Conservation (phyloP, 1,140 invertebrate species). For the Euglossa dilemma region DNA sequence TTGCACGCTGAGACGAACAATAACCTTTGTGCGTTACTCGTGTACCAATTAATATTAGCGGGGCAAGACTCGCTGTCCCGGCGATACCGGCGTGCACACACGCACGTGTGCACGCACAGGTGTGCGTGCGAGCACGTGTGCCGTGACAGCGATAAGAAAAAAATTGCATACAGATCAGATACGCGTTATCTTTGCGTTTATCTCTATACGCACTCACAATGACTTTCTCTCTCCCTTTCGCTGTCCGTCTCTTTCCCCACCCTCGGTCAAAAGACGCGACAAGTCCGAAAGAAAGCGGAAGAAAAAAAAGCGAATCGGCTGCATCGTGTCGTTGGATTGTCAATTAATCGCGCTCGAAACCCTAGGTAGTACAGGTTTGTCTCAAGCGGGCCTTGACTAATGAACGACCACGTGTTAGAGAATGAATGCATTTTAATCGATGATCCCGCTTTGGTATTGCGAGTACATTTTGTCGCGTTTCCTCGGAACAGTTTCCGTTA, state of each 20-base stretch:
- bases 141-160: constrained; percentile 41
- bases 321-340: constrained; percentile 34
- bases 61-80: not conserved
- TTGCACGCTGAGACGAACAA: constrained; percentile 51
- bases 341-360: constrained; percentile 35
- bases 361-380: not conserved
- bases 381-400: not conserved
- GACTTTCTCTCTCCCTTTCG: constrained; percentile 21
- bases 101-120: constrained; percentile 21
- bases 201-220: constrained; percentile 52
- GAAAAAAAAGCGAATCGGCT: constrained; percentile 9
- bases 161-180: constrained; percentile 59
- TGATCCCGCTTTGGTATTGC: not conserved
- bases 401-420: not conserved
- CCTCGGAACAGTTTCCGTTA: no score
- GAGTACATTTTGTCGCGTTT: not conserved
- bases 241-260: not conserved
- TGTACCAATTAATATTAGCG: constrained; percentile 68
- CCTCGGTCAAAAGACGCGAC: not conserved
- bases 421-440: not conserved
- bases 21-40: constrained; percentile 55
- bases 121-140: constrained; percentile 32
- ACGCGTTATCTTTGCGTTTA: constrained; percentile 56
- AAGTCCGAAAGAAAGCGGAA: not conserved
- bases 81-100: not conserved